A percentile compares a stretch with the other conserved stretches of the same genome.
These are phyloP conservation scores for Eupeodes corollae DNA, from an alignment of 1,140 invertebrate species.

Conservation along the genomic window DNA sequence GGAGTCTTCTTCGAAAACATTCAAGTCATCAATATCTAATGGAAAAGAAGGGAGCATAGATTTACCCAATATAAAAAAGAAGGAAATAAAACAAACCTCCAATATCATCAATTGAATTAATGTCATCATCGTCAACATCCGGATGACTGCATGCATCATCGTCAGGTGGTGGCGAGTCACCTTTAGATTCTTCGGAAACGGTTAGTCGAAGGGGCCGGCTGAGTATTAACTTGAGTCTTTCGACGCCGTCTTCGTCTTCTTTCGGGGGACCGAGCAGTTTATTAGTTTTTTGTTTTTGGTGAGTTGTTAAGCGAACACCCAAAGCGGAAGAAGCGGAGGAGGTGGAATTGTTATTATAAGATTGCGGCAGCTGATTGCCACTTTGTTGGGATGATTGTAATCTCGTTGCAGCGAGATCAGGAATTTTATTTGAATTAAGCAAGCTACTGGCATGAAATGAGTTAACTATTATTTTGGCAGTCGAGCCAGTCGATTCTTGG, in stretches of 20 bases:
- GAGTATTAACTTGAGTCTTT: no score
- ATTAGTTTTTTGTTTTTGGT: no score
- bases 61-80: background rate
- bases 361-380: slow-evolving; percentile 32
- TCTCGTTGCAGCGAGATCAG: slow-evolving; percentile 22
- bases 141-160: no score
- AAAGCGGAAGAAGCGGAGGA: slow-evolving; percentile 12
- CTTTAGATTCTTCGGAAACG: no score
- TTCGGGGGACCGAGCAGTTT: no score
- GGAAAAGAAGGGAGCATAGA: background rate
- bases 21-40: slow-evolving; percentile 29
- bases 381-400: no score
- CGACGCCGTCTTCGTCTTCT: no score
- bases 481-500: slow-evolving; percentile 11
- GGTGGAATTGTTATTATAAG: slow-evolving; percentile 31
- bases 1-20: slow-evolving; percentile 26
- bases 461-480: slow-evolving; percentile 32
- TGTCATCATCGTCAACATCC: no score
- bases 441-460: slow-evolving; percentile 33
- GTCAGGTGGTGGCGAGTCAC: no score
- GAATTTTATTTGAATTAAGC: slow-evolving; percentile 20
- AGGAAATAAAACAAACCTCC: background rate
- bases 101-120: background rate
- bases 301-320: no score
- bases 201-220: no score